Evolutionary conservation across 2,888 invertebrate genomes (phyloP).

Genomic region (Pomacea canaliculata): DNA sequence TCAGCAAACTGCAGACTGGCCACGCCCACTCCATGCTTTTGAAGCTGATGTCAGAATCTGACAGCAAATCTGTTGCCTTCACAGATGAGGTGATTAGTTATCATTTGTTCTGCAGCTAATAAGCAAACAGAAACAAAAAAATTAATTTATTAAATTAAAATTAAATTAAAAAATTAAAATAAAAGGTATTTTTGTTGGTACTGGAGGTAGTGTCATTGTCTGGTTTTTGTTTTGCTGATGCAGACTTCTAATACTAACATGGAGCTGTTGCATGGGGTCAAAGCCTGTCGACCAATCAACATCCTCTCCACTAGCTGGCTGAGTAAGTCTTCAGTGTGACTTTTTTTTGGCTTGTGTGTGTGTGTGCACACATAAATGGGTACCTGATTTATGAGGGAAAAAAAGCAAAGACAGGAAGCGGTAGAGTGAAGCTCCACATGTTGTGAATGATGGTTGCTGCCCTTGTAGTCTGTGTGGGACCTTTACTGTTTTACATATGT

Average conservation of each 20-base stretch:
- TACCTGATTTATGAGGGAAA: too few relatives aligned
- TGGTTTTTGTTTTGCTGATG: not conserved
- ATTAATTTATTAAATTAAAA: too few relatives aligned
- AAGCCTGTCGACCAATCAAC: conserved; percentile 90
- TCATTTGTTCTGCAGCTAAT: not conserved
- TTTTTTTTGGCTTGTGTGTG: not conserved
- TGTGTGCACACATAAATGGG: too few relatives aligned
- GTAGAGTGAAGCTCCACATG: too few relatives aligned
- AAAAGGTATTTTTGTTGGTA: too few relatives aligned
- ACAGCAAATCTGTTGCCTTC: conserved; percentile 94
- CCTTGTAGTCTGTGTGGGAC: too few relatives aligned
- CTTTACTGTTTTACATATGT: too few relatives aligned
- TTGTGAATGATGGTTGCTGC: too few relatives aligned
- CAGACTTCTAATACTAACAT: conserved; percentile 69
- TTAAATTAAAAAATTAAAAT: too few relatives aligned
- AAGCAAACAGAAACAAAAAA: too few relatives aligned
- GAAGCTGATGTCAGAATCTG: conserved; percentile 88
- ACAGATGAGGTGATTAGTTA: conserved; percentile 85
- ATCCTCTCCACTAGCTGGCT: conserved; percentile 94
- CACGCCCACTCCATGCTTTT: conserved; percentile 88
- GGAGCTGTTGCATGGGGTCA: conserved; percentile 85
- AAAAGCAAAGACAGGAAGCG: too few relatives aligned
- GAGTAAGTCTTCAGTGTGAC: conserved; percentile 75
- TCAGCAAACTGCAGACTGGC: conserved; percentile 78
- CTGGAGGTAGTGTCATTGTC: too few relatives aligned